Evolutionary conservation across 2,888 invertebrate species (phyloP).

Genomic region (Biston stratarius): DNA sequence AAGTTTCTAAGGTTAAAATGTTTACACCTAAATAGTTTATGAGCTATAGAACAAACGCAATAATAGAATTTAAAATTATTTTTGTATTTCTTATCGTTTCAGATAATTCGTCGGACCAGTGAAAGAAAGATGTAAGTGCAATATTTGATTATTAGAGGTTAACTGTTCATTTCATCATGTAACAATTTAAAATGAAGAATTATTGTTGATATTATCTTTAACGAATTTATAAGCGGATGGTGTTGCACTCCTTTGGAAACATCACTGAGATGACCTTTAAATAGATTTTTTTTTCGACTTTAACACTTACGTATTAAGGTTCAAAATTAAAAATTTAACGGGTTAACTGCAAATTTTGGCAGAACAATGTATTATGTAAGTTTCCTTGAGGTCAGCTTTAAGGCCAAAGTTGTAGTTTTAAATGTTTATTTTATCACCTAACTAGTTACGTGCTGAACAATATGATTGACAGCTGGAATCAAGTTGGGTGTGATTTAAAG

Average conservation of each 20-base stretch:
- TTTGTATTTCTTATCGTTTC: slow-evolving; percentile 31
- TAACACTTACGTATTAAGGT: slow-evolving; percentile 19
- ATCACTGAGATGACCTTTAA: slow-evolving; percentile 40
- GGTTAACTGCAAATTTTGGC: slow-evolving; percentile 24
- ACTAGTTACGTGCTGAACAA: slow-evolving; percentile 10
- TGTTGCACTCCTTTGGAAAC: slow-evolving; percentile 55
- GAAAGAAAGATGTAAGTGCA: slow-evolving; percentile 51
- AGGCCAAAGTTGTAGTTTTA: slow-evolving; percentile 32
- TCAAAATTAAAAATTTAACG: slow-evolving; percentile 16
- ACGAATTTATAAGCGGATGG: slow-evolving; percentile 58
- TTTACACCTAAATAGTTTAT: too few species aligned
- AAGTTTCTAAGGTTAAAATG: too few species aligned
- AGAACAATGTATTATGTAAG: slow-evolving; percentile 45
- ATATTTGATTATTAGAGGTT: slow-evolving; percentile 27
- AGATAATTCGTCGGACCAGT: slow-evolving; percentile 25
- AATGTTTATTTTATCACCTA: slow-evolving; percentile 36
- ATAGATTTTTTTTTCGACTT: slow-evolving; percentile 11
- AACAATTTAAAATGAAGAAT: slow-evolving; percentile 49
- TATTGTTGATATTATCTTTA: slow-evolving; percentile 62
- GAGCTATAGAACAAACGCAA: too few species aligned
- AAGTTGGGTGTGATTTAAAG: background rate
- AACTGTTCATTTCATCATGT: slow-evolving; percentile 48
- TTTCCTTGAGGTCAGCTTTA: slow-evolving; percentile 41
- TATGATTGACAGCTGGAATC: slow-evolving; percentile 21
- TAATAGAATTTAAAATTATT: background rate